Evolutionary conservation across 2,888 invertebrate genomes (phyloP).

Genomic region (Troilus luridus): DNA sequence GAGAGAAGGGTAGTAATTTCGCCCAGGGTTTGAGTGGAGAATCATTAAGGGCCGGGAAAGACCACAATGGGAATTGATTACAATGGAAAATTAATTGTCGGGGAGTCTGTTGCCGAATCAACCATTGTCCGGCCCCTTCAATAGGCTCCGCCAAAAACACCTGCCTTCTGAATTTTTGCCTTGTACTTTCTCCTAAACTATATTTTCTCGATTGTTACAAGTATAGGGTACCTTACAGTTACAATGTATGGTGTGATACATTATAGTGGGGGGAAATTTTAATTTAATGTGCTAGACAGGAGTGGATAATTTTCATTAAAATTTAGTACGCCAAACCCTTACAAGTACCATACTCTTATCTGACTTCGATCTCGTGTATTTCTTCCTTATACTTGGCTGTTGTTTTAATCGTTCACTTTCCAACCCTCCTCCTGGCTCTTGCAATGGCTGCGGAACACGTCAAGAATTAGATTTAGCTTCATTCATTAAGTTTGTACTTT

Average conservation of each 20-base stretch:
- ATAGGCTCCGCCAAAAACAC: conserved; percentile 20
- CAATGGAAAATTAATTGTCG: conserved; percentile 57
- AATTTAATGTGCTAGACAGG: too few relatives aligned
- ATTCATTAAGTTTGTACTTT: conserved; percentile 35
- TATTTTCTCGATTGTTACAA: neutral
- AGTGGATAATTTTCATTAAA: too few relatives aligned
- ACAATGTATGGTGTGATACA: neutral
- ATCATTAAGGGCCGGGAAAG: conserved; percentile 32
- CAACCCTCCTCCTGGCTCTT: neutral
- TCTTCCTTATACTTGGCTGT: neutral
- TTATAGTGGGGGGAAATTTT: neutral
- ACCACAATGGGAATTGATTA: conserved; percentile 56
- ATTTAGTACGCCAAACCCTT: too few relatives aligned
- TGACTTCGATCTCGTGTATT: too few relatives aligned
- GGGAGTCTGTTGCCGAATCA: conserved; percentile 33
- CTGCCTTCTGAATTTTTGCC: conserved; percentile 23
- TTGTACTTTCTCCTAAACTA: neutral
- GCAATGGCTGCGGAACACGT: neutral
- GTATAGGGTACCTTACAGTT: neutral
- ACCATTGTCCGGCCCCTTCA: conserved; percentile 46
- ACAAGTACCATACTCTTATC: too few relatives aligned
- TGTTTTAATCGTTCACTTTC: neutral
- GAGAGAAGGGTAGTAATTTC: conserved; percentile 17
- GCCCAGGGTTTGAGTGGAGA: conserved; percentile 31
- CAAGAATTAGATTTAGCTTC: conserved; percentile 9